A percentile compares a stretch with the other conserved stretches of the same genome.
Evolutionary conservation across 2,797 vertebrate genomes (phyloP).

Genomic region (Eospalax fontanierii): DNA sequence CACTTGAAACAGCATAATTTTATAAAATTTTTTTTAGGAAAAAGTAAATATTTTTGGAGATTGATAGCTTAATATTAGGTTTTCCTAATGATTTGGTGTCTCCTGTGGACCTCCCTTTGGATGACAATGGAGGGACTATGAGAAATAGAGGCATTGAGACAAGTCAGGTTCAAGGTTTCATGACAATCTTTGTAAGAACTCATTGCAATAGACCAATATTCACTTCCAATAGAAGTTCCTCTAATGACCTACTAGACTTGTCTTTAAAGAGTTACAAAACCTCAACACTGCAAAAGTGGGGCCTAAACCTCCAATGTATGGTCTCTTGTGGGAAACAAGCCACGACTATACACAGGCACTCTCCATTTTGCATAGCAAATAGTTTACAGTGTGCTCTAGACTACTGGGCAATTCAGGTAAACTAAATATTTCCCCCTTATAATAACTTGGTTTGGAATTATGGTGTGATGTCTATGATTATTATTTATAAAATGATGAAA

Average conservation of each 20-base stretch:
- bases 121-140: background rate
- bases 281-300: background rate
- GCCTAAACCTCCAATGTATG: background rate
- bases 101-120: background rate
- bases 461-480: background rate
- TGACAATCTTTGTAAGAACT: background rate
- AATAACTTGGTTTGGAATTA: background rate
- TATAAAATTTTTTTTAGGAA: background rate
- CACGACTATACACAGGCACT: background rate
- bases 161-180: background rate
- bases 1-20: background rate
- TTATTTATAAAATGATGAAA: background rate
- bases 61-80: background rate
- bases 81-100: background rate
- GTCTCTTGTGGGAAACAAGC: background rate
- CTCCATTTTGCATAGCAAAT: background rate
- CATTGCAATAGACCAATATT: background rate
- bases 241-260: too few species aligned
- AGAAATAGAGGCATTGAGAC: background rate
- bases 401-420: background rate
- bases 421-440: background rate
- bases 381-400: background rate
- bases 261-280: background rate
- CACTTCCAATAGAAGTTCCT: background rate
- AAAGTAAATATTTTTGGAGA: background rate